Base-by-base conservation (phyloP, 1,140 invertebrate species). In the Drosophila lini region DNA sequence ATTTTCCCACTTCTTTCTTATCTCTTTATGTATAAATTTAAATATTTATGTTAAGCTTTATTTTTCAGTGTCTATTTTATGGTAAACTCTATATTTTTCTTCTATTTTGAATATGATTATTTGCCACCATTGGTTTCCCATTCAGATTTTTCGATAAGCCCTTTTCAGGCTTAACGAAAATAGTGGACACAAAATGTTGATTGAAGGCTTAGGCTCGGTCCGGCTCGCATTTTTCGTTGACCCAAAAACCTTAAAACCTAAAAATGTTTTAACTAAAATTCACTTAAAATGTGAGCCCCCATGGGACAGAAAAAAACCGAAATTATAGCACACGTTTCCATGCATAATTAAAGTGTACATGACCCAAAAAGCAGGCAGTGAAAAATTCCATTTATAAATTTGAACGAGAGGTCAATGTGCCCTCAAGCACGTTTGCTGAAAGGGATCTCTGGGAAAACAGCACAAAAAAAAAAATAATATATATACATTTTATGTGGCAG, bases 261-360 rank as follows among this genome's bases (percentile, higher is more conserved):
- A 45, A 67, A 75, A 58, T 55, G 55, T 45, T 70, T 48, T 28
- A 22, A 57, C 42, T 74, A 42, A 58, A 60, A 75, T 45, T 53
- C 62, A 76, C 41, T 68, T 67, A 55, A 67, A 76, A 76, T 60
- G 57, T 34, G 36, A 60, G 41, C 45, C 36, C 42, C 10, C 50
- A 40, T 19, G 15, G 31, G 60, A 48, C 41, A 19, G 28, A 10
- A n/a, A 45, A 22, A 7, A 50, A 36, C 19, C 34, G 11, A 58
- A 65, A 75, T 69, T 69, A 69, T 67, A 28, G 75, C 75, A 65
- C 79, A 68, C 55, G 76, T 74, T 78, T 56, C 71, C 76, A 73
- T 81, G 80, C 68, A 81, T 81, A 81, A 82, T 81, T 81, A 68
- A 81, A 81, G 74, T 41, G 45, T 45, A 48, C 58, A 68, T 65